These are phyloP conservation scores for Gibbula magus DNA, from an alignment of 2,888 invertebrate genomes.

Conservation along the genomic window DNA sequence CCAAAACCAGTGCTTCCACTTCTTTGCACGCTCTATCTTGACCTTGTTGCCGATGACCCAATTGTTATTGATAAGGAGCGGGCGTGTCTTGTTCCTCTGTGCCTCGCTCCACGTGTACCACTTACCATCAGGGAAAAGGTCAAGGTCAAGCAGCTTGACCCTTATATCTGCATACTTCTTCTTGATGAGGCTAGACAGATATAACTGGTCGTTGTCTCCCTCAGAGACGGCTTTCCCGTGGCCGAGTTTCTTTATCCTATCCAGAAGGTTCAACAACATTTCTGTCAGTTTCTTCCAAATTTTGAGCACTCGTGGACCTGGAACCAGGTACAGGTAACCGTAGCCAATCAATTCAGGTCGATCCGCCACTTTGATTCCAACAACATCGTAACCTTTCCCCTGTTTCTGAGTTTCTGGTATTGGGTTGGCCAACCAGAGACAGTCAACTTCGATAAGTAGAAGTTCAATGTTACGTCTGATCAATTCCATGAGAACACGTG, in stretches of 20 bases:
- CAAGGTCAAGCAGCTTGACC: constrained; percentile 44
- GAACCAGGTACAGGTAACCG: constrained; percentile 54
- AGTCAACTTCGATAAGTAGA: constrained; percentile 61
- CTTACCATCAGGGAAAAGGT: constrained; percentile 56
- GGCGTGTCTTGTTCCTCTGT: constrained; percentile 33
- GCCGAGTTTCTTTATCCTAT: constrained; percentile 38
- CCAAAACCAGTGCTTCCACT: constrained; percentile 62
- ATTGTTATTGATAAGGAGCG: constrained; percentile 57
- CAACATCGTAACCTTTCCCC: constrained; percentile 42
- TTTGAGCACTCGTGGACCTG: constrained; percentile 43
- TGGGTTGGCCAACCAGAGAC: constrained; percentile 56
- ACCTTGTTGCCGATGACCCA: constrained; percentile 53
- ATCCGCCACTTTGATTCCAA: constrained; percentile 48
- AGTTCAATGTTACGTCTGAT: constrained; percentile 45
- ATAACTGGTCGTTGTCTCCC: constrained; percentile 55
- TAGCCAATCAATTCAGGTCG: constrained; percentile 43
- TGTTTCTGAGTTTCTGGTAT: constrained; percentile 40
- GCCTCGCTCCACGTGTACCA: constrained; percentile 50
- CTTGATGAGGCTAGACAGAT: constrained; percentile 40
- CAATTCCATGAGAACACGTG: constrained; percentile 45
- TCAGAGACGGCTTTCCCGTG: constrained; percentile 42
- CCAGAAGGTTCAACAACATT: constrained; percentile 42
- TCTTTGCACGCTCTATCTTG: constrained; percentile 54
- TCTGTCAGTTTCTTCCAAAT: constrained; percentile 50
- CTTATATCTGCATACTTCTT: constrained; percentile 44